Base-by-base conservation (phyloP, 2,113 vertebrate species). In the Oreochromis tanganicae region DNA sequence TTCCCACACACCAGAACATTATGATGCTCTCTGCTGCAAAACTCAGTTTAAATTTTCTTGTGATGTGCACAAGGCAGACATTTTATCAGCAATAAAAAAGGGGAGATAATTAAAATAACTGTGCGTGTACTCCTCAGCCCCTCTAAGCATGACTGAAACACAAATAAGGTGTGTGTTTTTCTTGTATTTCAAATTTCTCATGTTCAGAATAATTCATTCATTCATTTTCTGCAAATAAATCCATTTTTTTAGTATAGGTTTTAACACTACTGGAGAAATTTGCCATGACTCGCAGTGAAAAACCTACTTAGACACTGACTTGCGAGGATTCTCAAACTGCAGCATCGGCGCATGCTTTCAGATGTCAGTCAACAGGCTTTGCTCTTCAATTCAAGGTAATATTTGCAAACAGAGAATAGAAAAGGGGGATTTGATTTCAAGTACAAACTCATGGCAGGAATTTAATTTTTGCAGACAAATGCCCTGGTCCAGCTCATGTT, bases 341-440 rank as follows among this genome's bases (percentile, higher is more conserved):
- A 73, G 86, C 71, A 86, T 82, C 57, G 91, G 85, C 41, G 48
- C 27, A 21, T 14, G 88, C 75, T 82, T 68, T 83, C 32, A 85
- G 85, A 89, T 75, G 85, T 79, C 88, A 87, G 56, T 90, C 79
- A 80, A 41, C 41, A 84, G 68, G 36, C 34, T 90, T 66, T 80
- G 48, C 86, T 82, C 87, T 93, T 87, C 83, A 90, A 88, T 85
- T 50, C 29, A 43, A 87, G 24, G 79, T 83, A 61, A 88, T 56
- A 83, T 80, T 81, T 88, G 80, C 43, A 92, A 86, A 86, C 21
- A 78, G 19, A 13, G 52, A 19, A 29, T 50, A 86, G 24, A 85
- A 81, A 83, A 38, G 36, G 2, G 1, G 2, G 5, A 24, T 83
- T 43, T 61, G 57, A 82, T 88, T 88, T 85, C 12, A 14, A 81